These are phyloP conservation scores for Alethe diademata DNA, from an alignment of 2,113 vertebrate species.

Conservation along the genomic window DNA sequence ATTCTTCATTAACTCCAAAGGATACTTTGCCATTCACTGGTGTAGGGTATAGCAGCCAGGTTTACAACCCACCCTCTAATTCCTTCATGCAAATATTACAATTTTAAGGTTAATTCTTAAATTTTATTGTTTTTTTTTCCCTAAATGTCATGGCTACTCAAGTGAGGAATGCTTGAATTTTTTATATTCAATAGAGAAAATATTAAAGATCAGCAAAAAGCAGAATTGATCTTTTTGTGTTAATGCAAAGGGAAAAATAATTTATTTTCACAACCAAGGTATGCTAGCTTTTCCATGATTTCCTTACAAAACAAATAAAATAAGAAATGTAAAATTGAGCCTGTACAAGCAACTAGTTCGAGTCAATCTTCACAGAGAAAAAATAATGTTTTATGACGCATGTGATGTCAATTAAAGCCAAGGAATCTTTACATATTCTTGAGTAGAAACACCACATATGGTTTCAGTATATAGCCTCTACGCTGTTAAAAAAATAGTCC, in stretches of 20 bases:
- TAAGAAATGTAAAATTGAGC: neutral
- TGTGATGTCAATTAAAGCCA: neutral
- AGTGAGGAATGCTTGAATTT: neutral
- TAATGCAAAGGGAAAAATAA: neutral
- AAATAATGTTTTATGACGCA: neutral
- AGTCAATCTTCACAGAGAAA: neutral
- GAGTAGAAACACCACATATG: conserved; percentile 16
- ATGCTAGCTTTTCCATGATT: neutral
- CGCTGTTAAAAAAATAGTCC: neutral
- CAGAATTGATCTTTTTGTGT: neutral
- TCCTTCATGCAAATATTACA: neutral
- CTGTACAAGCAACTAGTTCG: neutral
- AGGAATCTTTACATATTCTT: neutral
- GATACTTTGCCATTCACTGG: neutral
- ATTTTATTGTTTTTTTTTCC: neutral
- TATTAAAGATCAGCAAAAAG: neutral
- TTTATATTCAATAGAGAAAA: neutral
- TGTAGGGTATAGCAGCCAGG: neutral
- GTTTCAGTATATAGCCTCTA: neutral
- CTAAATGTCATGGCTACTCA: neutral
- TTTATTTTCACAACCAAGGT: neutral
- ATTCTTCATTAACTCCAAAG: neutral
- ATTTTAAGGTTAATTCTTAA: neutral
- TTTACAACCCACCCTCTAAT: neutral
- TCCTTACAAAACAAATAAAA: neutral